Conservation (phyloP, 2,797 vertebrate genomes). For the Chaetophractus vellerosus region DNA sequence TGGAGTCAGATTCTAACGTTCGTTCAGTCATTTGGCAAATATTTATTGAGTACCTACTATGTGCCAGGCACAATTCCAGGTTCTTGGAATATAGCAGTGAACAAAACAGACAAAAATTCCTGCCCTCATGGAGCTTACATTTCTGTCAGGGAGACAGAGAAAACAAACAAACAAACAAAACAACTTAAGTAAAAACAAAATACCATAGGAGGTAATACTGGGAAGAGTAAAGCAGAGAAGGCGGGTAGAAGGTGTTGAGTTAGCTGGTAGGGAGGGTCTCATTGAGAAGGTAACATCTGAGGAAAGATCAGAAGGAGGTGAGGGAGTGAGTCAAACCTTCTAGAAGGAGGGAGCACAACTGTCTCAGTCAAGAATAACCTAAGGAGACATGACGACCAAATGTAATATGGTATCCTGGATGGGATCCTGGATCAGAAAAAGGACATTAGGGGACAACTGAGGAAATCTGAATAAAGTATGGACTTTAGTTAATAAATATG, state of each 20-base stretch:
- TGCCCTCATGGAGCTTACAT: background rate
- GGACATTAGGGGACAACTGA: background rate
- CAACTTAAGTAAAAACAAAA: background rate
- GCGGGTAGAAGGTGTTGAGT: too few relatives aligned
- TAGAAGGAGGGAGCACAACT: background rate
- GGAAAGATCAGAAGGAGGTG: background rate
- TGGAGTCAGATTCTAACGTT: background rate
- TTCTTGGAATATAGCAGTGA: background rate
- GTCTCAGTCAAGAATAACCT: background rate
- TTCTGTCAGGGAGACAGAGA: background rate
- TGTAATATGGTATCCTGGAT: background rate
- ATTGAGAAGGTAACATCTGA: background rate
- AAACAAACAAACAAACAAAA: background rate
- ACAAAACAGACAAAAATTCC: background rate
- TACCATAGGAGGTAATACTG: background rate
- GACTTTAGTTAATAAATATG: background rate
- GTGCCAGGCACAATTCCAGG: background rate
- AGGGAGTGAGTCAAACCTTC: background rate
- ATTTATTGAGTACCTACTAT: background rate
- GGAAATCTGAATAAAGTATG: background rate
- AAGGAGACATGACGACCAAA: background rate
- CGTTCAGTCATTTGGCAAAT: background rate
- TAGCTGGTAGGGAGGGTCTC: background rate
- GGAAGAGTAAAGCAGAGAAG: background rate
- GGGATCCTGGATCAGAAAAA: background rate